Evolutionary conservation across 35 echinoderm and acorn worm genomes (phyloP).

Genomic region (Heliocidaris tuberculata): DNA sequence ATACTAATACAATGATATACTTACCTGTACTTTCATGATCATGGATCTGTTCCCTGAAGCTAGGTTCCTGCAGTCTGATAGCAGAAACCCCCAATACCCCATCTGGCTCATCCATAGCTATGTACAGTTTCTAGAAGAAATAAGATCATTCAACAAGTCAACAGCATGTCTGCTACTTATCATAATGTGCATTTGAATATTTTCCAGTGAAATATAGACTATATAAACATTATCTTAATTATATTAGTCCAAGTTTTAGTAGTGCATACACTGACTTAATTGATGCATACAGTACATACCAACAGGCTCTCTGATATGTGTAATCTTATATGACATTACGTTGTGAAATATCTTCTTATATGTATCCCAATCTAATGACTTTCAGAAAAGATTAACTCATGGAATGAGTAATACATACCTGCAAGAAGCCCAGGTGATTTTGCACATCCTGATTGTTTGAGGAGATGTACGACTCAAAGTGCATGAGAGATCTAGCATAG

Average conservation of each 20-base stretch:
- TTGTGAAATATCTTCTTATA: too few species aligned
- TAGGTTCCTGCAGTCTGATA: slow-evolving; percentile 69
- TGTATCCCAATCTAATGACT: too few species aligned
- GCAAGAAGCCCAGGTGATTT: slow-evolving; percentile 82
- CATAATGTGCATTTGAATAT: too few species aligned
- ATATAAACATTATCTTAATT: too few species aligned
- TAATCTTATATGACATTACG: too few species aligned
- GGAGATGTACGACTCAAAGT: slow-evolving; percentile 81
- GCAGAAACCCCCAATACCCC: slow-evolving; percentile 90
- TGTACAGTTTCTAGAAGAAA: slow-evolving; percentile 80
- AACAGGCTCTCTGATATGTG: too few species aligned
- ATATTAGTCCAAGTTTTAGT: too few species aligned
- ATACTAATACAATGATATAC: neutral
- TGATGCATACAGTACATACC: too few species aligned
- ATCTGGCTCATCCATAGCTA: slow-evolving; percentile 85
- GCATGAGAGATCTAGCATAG: slow-evolving; percentile 92
- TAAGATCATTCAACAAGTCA: neutral
- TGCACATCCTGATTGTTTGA: slow-evolving; percentile 67
- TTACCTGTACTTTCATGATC: slow-evolving; percentile 95
- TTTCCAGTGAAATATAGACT: too few species aligned
- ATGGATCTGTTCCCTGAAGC: slow-evolving; percentile 85
- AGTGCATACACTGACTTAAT: neutral
- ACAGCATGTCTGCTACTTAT: neutral
- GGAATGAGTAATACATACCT: slow-evolving; percentile 53
- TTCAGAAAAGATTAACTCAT: too few species aligned